phyloP scores from a whole-genome alignment of 2,888 invertebrate species.

The Phytoseiulus persimilis region DNA sequence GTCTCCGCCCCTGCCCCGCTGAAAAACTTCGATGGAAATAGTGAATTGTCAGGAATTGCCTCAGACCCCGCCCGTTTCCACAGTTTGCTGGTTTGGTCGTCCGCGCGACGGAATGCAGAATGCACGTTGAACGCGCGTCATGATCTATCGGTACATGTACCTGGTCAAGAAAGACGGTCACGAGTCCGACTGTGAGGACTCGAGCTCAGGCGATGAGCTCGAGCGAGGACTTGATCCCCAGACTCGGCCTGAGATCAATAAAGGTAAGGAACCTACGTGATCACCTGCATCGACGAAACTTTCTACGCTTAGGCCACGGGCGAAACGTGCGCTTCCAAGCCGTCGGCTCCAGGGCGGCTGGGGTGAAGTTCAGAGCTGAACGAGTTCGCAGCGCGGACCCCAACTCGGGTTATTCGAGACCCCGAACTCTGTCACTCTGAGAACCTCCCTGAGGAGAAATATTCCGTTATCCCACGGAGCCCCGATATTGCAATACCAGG shows the following conservation, averaged over 20 bases:
- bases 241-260: not conserved
- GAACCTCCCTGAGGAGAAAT: too few relatives aligned
- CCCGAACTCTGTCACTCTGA: too few relatives aligned
- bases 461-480: too few relatives aligned
- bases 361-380: too few relatives aligned
- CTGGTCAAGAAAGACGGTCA: constrained; percentile 37
- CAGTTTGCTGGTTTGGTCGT: not conserved
- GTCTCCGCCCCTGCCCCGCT: not conserved
- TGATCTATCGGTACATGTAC: constrained; percentile 38
- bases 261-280: not conserved
- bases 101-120: not conserved
- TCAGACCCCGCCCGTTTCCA: not conserved
- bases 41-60: not conserved
- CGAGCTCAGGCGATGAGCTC: constrained; percentile 33
- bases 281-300: not conserved
- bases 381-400: too few relatives aligned
- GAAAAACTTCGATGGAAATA: too few relatives aligned
- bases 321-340: not conserved
- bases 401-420: too few relatives aligned
- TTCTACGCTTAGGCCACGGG: not conserved
- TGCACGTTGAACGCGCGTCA: constrained; percentile 5
- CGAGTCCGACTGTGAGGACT: constrained; percentile 31
- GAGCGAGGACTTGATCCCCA: constrained; percentile 20
- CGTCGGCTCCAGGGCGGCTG: too few relatives aligned
- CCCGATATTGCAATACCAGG: too few relatives aligned